Evolutionary conservation across 2,113 vertebrate genomes (phyloP), one percentile per base, ranked within the genome.

Genomic region (Hypomesus transpacificus): DNA sequence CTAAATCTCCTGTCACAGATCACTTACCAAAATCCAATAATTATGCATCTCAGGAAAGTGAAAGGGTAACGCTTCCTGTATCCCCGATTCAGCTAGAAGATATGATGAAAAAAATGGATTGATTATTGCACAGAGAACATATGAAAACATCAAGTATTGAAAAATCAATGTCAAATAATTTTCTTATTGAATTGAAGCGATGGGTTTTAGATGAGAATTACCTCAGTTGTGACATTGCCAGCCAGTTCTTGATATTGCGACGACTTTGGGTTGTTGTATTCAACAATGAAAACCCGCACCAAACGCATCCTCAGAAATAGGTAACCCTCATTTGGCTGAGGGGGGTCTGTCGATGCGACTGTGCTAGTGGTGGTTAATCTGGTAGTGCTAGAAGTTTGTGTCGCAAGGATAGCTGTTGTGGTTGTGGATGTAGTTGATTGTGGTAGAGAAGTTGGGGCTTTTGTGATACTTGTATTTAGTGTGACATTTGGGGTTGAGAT

Each of bases 11-110:
- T 62, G 7, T 56, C 7, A 20, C 9, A 1, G 39, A 46, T 46
- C 39, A 56, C 60, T 62, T 22, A 62, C 60, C 60, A 62, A 22
- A 62, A 62, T 16, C 21, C n/a, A 21, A 62, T 62, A 22, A 62
- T 22, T n/a, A 62, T 28, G 26, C 60, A 62, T 62, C 60, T 62
- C 11, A 62, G 22, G 24, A 62, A 62, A 14, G 3, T 62, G 24
- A 31, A 62, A 62, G 60, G 60, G 13, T 26, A 62, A 1, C 18
- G 4, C 11, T 4, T 21, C 24, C 18, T 62, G 60, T 62, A 62
- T 22, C 21, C 21, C 14, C 60, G 22, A 62, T 62, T 62, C 60
- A 62, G 18, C 60, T 62, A 31, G 2, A 26, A 26, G 17, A 59
- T 18, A 59, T 21, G 14, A 20, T 13, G 60, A 16, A 31, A 9